Base-by-base conservation (phyloP, 1,140 invertebrate species). In the Conus ventricosus region DNA sequence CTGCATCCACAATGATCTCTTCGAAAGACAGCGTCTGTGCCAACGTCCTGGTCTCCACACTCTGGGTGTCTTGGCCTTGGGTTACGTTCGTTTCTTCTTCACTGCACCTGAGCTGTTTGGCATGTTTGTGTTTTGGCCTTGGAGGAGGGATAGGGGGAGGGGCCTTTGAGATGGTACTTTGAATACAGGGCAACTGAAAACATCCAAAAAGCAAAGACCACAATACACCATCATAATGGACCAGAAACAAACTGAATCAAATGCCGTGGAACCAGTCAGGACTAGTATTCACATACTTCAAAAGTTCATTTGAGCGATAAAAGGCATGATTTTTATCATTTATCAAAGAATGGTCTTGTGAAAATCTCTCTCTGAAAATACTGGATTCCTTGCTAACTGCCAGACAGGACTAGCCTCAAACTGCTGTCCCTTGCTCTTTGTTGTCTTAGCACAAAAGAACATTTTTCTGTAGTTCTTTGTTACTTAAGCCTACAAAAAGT, bases 121-220 rank as follows among this genome's bases (percentile, higher is more conserved):
- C 57, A 63, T 39, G 84, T 63, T 67, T 85, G 27, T 63, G 84
- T 85, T 85, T 85, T n/a, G 84, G 11, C 27, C 60, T 23, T 27
- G 84, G 84, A 27, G 57, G 84, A 11, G 60, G 27, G 55, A 27
- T n/a, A 39, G 84, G 84, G 60, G 57, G 57, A 39, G 84, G 84
- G 84, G 60, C 27, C 57, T 63, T 85, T 60, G 84, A 11, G 13
- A 85, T 53, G 60, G 84, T 23, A 67, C 55, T 85, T 85, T 85
- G 84, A 85, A 85, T 75, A 87, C 53, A 80, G 75, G 85, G 85
- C 71, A 87, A 87, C 85, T 87, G 85, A 87, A 87, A 87, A 87
- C 85, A 87, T 57, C 71, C 71, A 87, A 75, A 81, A 81, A 81
- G 80, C 80, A 81, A 81, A 81, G 54, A 17, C 11, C 25, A 51